Conservation (phyloP, 2,797 vertebrate genomes). For the Poliocrania exsul region DNA sequence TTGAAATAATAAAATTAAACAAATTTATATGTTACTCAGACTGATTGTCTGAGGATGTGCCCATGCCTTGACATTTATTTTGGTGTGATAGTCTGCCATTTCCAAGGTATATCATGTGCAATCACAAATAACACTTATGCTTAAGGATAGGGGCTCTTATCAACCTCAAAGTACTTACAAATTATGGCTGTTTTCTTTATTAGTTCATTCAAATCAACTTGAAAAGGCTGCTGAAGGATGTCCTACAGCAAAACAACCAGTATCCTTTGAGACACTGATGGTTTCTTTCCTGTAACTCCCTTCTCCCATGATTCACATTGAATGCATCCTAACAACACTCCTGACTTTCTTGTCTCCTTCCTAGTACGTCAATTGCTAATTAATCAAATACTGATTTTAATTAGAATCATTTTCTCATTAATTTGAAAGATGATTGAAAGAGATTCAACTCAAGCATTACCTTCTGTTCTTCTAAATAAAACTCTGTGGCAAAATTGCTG, state of each 20-base stretch:
- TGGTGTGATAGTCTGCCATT: neutral
- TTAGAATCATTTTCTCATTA: neutral
- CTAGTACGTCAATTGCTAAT: neutral
- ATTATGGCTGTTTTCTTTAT: neutral
- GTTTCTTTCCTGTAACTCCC: neutral
- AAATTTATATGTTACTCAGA: neutral
- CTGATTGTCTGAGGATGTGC: neutral
- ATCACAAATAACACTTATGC: neutral
- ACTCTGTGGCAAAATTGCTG: neutral
- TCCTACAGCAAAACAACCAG: neutral
- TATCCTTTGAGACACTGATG: neutral
- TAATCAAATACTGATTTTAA: slow-evolving; percentile 30
- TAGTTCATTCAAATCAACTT: neutral
- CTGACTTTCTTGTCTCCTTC: neutral
- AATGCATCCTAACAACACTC: neutral
- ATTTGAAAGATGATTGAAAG: neutral
- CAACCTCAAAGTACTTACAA: neutral
- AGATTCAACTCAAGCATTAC: neutral
- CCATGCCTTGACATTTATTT: neutral
- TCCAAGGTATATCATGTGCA: neutral
- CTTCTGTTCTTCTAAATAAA: neutral
- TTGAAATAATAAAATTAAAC: neutral
- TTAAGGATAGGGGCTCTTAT: neutral
- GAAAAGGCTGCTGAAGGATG: neutral
- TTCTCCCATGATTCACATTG: neutral